A percentile compares a stretch with the other conserved stretches of the same genome.
phyloP scores from a whole-genome alignment of 1,140 invertebrate species.

The Cherax quadricarinatus region DNA sequence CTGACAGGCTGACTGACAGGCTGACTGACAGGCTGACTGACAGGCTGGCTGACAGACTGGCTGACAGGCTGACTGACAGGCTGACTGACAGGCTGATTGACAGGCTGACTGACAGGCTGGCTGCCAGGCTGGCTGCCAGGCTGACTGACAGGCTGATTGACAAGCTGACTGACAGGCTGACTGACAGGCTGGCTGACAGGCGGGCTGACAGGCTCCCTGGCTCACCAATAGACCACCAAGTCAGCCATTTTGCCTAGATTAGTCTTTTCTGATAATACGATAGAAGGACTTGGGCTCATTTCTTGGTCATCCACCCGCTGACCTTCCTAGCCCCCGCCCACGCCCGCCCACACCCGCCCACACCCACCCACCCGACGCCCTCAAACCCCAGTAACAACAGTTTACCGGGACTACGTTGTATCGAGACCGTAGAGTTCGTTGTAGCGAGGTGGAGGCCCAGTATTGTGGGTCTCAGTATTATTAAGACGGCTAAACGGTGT shows the following conservation, averaged over 20 bases:
- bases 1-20: too few species aligned
- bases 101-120: too few species aligned
- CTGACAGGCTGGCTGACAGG: too few species aligned
- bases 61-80: too few species aligned
- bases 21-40: too few species aligned
- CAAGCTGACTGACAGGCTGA: too few species aligned
- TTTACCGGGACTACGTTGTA: not conserved
- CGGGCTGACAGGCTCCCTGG: not conserved
- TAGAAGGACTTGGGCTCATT: not conserved
- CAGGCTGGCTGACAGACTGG: too few species aligned
- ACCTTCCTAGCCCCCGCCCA: not conserved
- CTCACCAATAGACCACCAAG: not conserved
- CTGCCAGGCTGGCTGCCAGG: too few species aligned
- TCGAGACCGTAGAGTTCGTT: too few species aligned
- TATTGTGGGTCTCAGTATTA: not conserved
- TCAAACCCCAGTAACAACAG: not conserved
- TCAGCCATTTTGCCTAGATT: slow-evolving; percentile 58
- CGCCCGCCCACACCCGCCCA: not conserved
- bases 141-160: not conserved
- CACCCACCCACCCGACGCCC: not conserved
- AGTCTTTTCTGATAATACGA: slow-evolving; percentile 48
- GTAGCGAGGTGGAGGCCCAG: not conserved
- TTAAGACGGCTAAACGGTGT: slow-evolving; percentile 60
- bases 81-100: too few species aligned
- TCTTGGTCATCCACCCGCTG: not conserved